Evolutionary conservation across 2,888 invertebrate species (phyloP).

Genomic region (Volucella zonaria): DNA sequence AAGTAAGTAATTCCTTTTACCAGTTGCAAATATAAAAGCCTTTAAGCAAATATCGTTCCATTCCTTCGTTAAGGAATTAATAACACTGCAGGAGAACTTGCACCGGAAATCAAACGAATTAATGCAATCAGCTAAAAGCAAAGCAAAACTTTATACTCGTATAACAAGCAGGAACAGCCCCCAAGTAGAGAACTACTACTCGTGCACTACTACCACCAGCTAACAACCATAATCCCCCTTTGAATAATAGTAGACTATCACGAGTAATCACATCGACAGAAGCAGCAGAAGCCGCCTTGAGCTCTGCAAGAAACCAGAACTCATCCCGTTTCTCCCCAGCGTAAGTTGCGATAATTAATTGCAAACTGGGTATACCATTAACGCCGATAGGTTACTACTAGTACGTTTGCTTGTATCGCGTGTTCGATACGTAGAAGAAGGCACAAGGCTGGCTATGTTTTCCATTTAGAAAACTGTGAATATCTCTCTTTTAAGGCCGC

Average conservation of each 20-base stretch:
- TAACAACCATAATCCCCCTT: conserved; percentile 66
- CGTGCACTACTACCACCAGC: conserved; percentile 19
- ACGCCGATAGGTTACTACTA: conserved; percentile 1
- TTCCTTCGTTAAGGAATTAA: conserved; percentile 69
- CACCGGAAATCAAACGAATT: conserved; percentile 73
- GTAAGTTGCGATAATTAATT: conserved; percentile 61
- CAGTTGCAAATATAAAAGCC: conserved; percentile 59
- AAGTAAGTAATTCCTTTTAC: conserved; percentile 72
- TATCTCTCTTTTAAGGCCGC: conserved; percentile 22
- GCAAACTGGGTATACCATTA: conserved; percentile 35
- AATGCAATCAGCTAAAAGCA: conserved; percentile 71
- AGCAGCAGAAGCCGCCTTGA: conserved; percentile 18
- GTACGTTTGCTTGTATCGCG: conserved; percentile 34
- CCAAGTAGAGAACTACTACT: conserved; percentile 7
- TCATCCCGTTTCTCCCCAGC: conserved; percentile 33
- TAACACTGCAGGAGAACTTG: conserved; percentile 71
- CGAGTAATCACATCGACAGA: conserved; percentile 59
- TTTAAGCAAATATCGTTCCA: conserved; percentile 64
- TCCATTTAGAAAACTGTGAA: conserved; percentile 33
- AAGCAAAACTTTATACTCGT: conserved; percentile 48
- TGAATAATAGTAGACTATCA: conserved; percentile 71
- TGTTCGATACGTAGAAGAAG: conserved; percentile 39
- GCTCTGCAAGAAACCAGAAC: conserved; percentile 24
- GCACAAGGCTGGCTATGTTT: conserved; percentile 10
- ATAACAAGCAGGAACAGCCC: conserved; percentile 26